Base-by-base conservation (phyloP, 1,140 invertebrate species). In the Achroia grisella region DNA sequence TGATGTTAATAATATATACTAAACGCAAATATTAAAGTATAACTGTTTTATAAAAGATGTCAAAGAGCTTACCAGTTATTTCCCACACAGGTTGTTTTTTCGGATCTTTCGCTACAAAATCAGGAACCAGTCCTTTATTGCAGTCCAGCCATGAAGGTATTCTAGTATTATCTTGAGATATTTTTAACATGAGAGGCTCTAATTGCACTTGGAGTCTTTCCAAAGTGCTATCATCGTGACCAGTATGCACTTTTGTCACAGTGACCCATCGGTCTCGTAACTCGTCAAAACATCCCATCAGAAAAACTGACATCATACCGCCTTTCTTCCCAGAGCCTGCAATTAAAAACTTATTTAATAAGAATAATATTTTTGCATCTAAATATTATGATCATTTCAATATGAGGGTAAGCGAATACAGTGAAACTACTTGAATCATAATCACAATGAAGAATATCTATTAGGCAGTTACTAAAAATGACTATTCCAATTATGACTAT, bases 41-140 rank as follows among this genome's bases (percentile, higher is more conserved):
- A 2, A 31, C 9, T 31, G 9, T 9, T 2, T 4, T 31, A 8
- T 31, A 2, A 31, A 2, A 8, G 2, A 2, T 31, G 9, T 31
- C 2, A n/a, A 4, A 31, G n/a, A n/a, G 52, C 52, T 51, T 42
- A 86, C 84, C 96, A 1, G 93, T 94, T 27, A 98, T 96, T 87
- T 98, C 95, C 96, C 96, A 98, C 10, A 98, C 93, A 2, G 95
- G 96, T 71, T 95, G 91, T 40, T 91, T 86, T 80, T 94, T 93
- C 0, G 96, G 96, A 86, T 96, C 90, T 51, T 83, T 88, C 9
- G 93, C 93, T 3, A 98, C 89, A 81, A 97, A 97, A 87, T 98
- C 96, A 0, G 97, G 97, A 8, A 96, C 86, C 86, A 98, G 89
- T 0, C 91, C 88, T 71, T 93, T 95, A 17, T 92, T 95, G 33